phyloP scores from a whole-genome alignment of 1,140 invertebrate species.

The Drosophila jambulina region DNA sequence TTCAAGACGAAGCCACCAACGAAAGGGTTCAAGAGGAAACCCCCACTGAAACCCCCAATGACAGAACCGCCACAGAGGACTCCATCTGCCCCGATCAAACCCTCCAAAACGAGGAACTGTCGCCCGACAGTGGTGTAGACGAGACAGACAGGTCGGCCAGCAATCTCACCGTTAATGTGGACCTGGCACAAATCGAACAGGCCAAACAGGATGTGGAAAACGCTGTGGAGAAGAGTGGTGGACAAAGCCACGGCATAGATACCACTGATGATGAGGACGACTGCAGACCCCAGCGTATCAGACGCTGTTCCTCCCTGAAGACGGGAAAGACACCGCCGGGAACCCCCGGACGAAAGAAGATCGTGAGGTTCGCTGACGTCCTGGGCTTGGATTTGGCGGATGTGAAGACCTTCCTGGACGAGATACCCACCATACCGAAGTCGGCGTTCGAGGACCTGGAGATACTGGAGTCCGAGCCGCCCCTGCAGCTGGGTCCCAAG shows the following conservation, averaged over 20 bases:
- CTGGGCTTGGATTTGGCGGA: slow-evolving; percentile 96
- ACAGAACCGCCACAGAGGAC: slow-evolving; percentile 9
- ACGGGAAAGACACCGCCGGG: slow-evolving; percentile 96
- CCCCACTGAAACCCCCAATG: background rate
- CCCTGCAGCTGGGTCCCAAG: slow-evolving; percentile 85
- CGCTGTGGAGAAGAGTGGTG: slow-evolving; percentile 20
- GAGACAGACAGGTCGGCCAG: slow-evolving; percentile 37
- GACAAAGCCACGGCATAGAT: slow-evolving; percentile 63
- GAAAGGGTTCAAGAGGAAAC: slow-evolving; percentile 11
- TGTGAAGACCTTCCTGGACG: slow-evolving; percentile 95
- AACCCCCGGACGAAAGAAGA: slow-evolving; percentile 95
- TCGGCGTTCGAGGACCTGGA: slow-evolving; percentile 92
- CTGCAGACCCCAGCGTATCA: slow-evolving; percentile 88
- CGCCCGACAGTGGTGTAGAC: slow-evolving; percentile 39
- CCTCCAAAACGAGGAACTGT: slow-evolving; percentile 2
- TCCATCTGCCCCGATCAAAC: slow-evolving; percentile 1
- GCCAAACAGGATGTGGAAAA: slow-evolving; percentile 46
- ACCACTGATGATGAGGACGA: slow-evolving; percentile 84
- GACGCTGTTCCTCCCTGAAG: slow-evolving; percentile 94
- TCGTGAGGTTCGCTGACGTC: slow-evolving; percentile 97
- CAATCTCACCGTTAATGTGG: slow-evolving; percentile 47
- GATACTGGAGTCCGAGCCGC: slow-evolving; percentile 84
- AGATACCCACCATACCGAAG: slow-evolving; percentile 94
- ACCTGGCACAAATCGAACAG: slow-evolving; percentile 52
- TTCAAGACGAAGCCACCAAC: slow-evolving; percentile 1